Conservation (phyloP, 2,888 invertebrate species). For the Dryocosmus kuriphilus region DNA sequence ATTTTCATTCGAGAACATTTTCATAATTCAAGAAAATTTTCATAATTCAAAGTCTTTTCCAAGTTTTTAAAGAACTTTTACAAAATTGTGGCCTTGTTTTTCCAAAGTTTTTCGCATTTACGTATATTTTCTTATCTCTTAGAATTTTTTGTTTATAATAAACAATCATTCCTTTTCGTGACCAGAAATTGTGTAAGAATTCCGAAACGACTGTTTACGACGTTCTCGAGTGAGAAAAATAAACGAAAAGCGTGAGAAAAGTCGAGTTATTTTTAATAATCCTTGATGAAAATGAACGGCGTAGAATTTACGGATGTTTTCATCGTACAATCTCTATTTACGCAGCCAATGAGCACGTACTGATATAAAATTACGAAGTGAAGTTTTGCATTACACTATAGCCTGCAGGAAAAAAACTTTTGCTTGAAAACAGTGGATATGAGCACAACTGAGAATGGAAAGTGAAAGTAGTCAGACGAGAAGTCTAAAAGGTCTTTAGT, state of each 20-base stretch:
- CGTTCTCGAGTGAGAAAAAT: neutral
- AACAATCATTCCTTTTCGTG: too few relatives aligned
- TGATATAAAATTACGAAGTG: neutral
- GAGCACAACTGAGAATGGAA: neutral
- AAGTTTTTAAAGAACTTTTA: too few relatives aligned
- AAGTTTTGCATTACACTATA: neutral
- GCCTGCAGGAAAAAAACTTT: neutral
- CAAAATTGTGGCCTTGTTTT: too few relatives aligned
- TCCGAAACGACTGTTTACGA: neutral
- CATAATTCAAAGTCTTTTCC: too few relatives aligned
- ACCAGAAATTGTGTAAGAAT: neutral
- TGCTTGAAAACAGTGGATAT: neutral
- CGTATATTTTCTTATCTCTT: too few relatives aligned
- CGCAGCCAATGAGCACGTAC: slow-evolving; percentile 3
- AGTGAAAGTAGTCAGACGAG: neutral
- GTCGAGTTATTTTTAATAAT: neutral
- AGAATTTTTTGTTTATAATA: too few relatives aligned
- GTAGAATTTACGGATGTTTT: slow-evolving; percentile 4
- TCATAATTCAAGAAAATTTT: too few relatives aligned
- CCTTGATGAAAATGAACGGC: slow-evolving; percentile 22
- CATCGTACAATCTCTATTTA: slow-evolving; percentile 15
- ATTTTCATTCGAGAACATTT: too few relatives aligned
- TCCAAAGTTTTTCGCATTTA: too few relatives aligned
- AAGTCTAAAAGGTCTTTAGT: neutral
- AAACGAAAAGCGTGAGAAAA: neutral